Percentiles rank a stretch among this genome's conserved stretches.
Evolutionary conservation across 2,888 invertebrate genomes (phyloP).

Genomic region (Reticulitermes lucifugus): DNA sequence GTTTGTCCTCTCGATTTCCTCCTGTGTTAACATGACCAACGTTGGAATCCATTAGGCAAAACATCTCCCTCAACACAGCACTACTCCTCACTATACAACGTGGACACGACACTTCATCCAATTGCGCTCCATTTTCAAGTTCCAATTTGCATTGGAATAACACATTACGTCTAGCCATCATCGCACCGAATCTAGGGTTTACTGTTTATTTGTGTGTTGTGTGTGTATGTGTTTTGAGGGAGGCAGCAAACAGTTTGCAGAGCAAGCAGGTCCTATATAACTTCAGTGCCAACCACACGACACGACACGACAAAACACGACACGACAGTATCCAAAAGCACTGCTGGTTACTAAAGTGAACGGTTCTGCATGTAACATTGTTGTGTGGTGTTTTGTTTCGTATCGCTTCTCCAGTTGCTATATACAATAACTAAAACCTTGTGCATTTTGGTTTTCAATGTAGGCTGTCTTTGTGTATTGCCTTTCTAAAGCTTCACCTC

Average conservation of each 20-base stretch:
- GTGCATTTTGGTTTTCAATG: slow-evolving; percentile 12
- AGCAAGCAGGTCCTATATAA: not conserved
- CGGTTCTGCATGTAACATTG: not conserved
- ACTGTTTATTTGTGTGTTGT: slow-evolving; percentile 26
- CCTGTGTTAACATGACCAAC: slow-evolving; percentile 31
- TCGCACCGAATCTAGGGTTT: slow-evolving; percentile 7
- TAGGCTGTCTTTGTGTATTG: not conserved
- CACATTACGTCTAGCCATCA: slow-evolving; percentile 42
- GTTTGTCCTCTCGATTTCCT: slow-evolving; percentile 3
- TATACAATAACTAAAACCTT: slow-evolving; percentile 10
- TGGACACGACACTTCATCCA: slow-evolving; percentile 14
- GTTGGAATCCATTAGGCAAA: slow-evolving; percentile 35
- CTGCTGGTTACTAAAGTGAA: not conserved
- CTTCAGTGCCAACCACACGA: not conserved
- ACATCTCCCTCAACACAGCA: not conserved
- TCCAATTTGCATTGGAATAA: slow-evolving; percentile 48
- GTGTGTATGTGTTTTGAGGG: not conserved
- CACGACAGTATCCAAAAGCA: slow-evolving; percentile 17
- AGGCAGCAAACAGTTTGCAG: slow-evolving; percentile 3
- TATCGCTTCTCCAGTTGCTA: not conserved
- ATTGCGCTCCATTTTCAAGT: slow-evolving; percentile 41
- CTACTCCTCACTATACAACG: not conserved
- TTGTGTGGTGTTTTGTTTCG: slow-evolving; percentile 2
- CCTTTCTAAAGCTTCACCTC: slow-evolving; percentile 1
- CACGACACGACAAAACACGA: not conserved